Percentiles rank a stretch among this genome's conserved stretches.
Evolutionary conservation across 2,888 invertebrate species (phyloP).

Genomic region (Ormia ochracea): DNA sequence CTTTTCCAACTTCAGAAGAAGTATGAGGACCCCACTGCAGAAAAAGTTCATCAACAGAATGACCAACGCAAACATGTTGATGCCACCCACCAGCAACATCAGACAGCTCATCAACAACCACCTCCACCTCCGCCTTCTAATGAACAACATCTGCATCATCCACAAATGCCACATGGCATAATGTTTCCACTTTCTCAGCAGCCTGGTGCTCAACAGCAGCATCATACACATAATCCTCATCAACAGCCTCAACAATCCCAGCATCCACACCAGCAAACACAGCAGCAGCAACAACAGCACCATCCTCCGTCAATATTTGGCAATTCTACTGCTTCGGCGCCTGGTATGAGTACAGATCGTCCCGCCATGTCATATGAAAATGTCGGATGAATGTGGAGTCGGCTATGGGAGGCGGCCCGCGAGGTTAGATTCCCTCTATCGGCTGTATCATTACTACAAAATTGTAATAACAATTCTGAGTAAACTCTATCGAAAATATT

Average conservation of each 20-base stretch:
- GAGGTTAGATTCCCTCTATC: slow-evolving; percentile 71
- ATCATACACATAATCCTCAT: slow-evolving; percentile 73
- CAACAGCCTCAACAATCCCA: slow-evolving; percentile 71
- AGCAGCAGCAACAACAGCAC: slow-evolving; percentile 71
- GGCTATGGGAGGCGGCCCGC: slow-evolving; percentile 74
- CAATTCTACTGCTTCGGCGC: slow-evolving; percentile 67
- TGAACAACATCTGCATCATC: slow-evolving; percentile 74
- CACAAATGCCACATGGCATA: slow-evolving; percentile 75
- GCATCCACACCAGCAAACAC: slow-evolving; percentile 69
- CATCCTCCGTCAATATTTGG: slow-evolving; percentile 73
- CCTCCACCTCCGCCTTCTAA: slow-evolving; percentile 73
- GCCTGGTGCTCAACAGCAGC: slow-evolving; percentile 67
- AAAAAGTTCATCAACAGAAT: slow-evolving; percentile 74
- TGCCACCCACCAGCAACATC: slow-evolving; percentile 71
- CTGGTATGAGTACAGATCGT: slow-evolving; percentile 72
- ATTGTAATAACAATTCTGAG: slow-evolving; percentile 41
- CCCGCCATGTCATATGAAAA: slow-evolving; percentile 75
- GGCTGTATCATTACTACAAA: slow-evolving; percentile 60
- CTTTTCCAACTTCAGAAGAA: slow-evolving; percentile 72
- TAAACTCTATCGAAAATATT: slow-evolving; percentile 24
- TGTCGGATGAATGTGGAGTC: slow-evolving; percentile 75
- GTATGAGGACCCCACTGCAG: slow-evolving; percentile 67
- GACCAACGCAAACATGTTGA: slow-evolving; percentile 74
- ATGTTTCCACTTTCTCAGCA: slow-evolving; percentile 74
- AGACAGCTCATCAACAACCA: slow-evolving; percentile 68